Evolutionary conservation across 2,797 vertebrate species (phyloP).

Genomic region (Antennarius maculatus): DNA sequence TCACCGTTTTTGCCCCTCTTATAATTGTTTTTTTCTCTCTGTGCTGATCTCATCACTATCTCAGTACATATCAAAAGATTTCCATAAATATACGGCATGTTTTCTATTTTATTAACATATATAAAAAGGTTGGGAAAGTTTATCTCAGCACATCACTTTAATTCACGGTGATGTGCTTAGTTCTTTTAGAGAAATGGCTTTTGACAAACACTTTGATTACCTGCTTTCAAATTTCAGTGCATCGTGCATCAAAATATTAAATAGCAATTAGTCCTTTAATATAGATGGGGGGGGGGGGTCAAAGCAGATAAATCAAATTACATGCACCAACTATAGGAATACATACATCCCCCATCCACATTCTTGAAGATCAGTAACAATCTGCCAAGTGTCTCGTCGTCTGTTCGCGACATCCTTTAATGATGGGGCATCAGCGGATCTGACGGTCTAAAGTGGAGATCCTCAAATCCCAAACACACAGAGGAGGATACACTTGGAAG

Average conservation of each 20-base stretch:
- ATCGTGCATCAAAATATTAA: slow-evolving; percentile 52
- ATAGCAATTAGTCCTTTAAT: slow-evolving; percentile 54
- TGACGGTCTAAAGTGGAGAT: slow-evolving; percentile 65
- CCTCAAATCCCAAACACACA: slow-evolving; percentile 72
- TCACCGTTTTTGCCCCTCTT: slow-evolving; percentile 38
- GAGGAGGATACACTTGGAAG: slow-evolving; percentile 73
- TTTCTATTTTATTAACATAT: slow-evolving; percentile 15
- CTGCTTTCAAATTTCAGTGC: slow-evolving; percentile 44
- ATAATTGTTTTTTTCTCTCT: slow-evolving; percentile 54
- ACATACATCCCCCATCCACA: slow-evolving; percentile 43
- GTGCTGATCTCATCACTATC: slow-evolving; percentile 35
- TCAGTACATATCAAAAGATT: slow-evolving; percentile 44
- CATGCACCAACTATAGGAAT: slow-evolving; percentile 34
- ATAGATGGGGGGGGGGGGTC: slow-evolving; percentile 34
- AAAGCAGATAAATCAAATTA: slow-evolving; percentile 51
- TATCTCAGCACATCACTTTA: slow-evolving; percentile 13
- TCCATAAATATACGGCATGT: slow-evolving; percentile 43
- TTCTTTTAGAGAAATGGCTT: slow-evolving; percentile 20
- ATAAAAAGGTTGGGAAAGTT: slow-evolving; percentile 32
- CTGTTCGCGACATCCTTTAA: slow-evolving; percentile 70
- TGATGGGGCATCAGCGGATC: slow-evolving; percentile 73
- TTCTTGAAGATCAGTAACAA: slow-evolving; percentile 61
- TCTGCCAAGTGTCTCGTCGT: slow-evolving; percentile 61
- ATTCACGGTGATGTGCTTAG: slow-evolving; percentile 20
- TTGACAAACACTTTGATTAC: slow-evolving; percentile 50